These are phyloP conservation scores for Agrypnus murinus DNA, from an alignment of 2,888 invertebrate genomes.

Conservation along the genomic window DNA sequence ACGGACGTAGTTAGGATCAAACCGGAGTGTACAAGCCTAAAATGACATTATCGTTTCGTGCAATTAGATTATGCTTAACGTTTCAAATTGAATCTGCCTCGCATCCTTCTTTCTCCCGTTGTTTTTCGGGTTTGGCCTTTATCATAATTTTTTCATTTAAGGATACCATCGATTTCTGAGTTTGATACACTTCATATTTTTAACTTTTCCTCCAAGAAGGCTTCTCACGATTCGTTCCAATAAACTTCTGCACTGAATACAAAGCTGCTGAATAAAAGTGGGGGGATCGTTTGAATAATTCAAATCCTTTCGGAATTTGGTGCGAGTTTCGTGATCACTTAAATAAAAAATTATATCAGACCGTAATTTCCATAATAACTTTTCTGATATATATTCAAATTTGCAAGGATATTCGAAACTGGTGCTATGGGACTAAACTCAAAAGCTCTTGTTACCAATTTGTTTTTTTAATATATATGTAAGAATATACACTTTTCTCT, in stretches of 20 bases:
- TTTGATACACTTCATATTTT: neutral
- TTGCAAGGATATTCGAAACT: constrained; percentile 19
- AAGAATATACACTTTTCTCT: neutral
- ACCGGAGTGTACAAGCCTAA: neutral
- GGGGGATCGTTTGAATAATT: constrained; percentile 36
- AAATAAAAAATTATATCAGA: constrained; percentile 32
- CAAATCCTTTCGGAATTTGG: constrained; percentile 26
- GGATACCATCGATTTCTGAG: too few relatives aligned
- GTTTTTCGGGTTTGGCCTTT: too few relatives aligned
- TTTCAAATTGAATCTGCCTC: too few relatives aligned
- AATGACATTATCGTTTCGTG: too few relatives aligned
- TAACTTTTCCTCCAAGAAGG: neutral
- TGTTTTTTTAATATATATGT: constrained; percentile 1
- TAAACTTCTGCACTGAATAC: constrained; percentile 33
- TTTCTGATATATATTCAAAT: constrained; percentile 27
- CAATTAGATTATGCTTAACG: too few relatives aligned
- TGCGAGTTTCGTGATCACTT: constrained; percentile 30
- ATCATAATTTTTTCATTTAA: too few relatives aligned
- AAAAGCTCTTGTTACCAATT: constrained; percentile 10
- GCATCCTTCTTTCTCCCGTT: too few relatives aligned
- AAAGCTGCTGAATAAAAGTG: constrained; percentile 30
- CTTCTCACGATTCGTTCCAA: constrained; percentile 14
- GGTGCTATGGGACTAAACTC: neutral
- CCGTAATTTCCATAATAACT: constrained; percentile 28
- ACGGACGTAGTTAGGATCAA: constrained; percentile 8